These are phyloP conservation scores for Drosophila recens DNA, from an alignment of 2,888 invertebrate species.

Conservation along the genomic window DNA sequence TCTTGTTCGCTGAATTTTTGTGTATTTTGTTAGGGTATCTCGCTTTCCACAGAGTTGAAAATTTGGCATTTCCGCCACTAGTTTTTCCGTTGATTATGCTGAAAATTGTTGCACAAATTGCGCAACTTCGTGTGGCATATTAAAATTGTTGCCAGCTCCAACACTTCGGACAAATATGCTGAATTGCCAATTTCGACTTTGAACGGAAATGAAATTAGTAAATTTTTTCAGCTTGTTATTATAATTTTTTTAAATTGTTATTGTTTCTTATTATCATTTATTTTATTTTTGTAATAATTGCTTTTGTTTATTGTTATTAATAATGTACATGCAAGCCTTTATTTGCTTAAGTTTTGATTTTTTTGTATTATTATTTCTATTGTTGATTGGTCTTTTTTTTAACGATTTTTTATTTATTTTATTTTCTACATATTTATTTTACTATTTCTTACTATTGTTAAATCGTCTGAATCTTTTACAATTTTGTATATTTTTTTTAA, in stretches of 20 bases:
- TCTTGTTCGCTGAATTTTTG: not conserved
- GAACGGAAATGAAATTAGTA: constrained; percentile 16
- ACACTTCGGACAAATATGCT: constrained; percentile 41
- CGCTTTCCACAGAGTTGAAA: not conserved
- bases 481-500: not conserved
- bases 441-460: not conserved
- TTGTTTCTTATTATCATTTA: constrained; percentile 1
- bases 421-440: no score
- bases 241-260: not conserved
- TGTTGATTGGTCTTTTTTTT: not conserved
- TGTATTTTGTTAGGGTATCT: constrained; percentile 29
- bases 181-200: constrained; percentile 33
- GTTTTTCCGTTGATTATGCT: constrained; percentile 27
- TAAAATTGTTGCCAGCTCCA: constrained; percentile 38
- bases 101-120: constrained; percentile 50
- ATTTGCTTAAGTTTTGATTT: no score
- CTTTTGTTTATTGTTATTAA: not conserved
- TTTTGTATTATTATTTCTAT: constrained; percentile 4
- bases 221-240: not conserved
- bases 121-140: constrained; percentile 44
- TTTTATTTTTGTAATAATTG: not conserved
- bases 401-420: not conserved
- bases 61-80: constrained; percentile 10
- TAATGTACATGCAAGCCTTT: not conserved
- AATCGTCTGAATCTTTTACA: not conserved